Evolutionary conservation across 2,113 vertebrate species (phyloP).

Genomic region (Rhabdornis inornatus): DNA sequence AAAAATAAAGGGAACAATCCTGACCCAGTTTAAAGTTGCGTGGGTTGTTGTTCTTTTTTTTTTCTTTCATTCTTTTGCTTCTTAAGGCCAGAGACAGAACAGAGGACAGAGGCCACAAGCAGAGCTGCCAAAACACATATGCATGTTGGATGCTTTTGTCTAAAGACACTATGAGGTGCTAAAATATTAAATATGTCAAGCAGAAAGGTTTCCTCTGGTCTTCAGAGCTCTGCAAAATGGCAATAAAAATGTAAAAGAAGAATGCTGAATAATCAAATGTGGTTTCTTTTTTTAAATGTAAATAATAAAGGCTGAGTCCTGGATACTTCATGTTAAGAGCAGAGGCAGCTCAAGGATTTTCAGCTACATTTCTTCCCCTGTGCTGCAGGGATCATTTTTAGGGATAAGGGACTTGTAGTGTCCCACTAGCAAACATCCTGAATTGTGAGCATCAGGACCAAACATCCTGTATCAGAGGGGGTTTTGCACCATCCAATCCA

Average conservation of each 20-base stretch:
- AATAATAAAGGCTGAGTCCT: background rate
- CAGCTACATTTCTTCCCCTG: background rate
- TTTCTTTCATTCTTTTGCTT: background rate
- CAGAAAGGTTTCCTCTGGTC: constrained; percentile 51
- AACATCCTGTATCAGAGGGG: background rate
- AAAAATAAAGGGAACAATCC: background rate
- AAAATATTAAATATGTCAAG: constrained; percentile 48
- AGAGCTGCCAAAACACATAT: constrained; percentile 54
- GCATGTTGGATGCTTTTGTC: constrained; percentile 20
- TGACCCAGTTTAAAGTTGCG: constrained; percentile 43
- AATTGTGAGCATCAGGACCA: background rate
- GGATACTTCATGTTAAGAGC: background rate
- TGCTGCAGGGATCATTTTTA: background rate
- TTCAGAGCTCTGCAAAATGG: constrained; percentile 2
- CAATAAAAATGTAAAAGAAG: constrained; percentile 43
- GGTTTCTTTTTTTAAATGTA: constrained; percentile 37
- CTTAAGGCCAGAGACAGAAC: constrained; percentile 19
- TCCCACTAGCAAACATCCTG: background rate
- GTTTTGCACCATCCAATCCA: background rate
- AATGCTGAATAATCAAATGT: constrained; percentile 62
- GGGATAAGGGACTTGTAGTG: background rate
- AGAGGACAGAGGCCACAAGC: constrained; percentile 38
- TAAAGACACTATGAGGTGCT: constrained; percentile 44
- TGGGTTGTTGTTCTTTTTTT: no score
- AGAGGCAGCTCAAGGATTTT: background rate